Evolutionary conservation across 1,140 invertebrate genomes (phyloP), one percentile per base, ranked within the genome.

Genomic region (Anastatus disparis): DNA sequence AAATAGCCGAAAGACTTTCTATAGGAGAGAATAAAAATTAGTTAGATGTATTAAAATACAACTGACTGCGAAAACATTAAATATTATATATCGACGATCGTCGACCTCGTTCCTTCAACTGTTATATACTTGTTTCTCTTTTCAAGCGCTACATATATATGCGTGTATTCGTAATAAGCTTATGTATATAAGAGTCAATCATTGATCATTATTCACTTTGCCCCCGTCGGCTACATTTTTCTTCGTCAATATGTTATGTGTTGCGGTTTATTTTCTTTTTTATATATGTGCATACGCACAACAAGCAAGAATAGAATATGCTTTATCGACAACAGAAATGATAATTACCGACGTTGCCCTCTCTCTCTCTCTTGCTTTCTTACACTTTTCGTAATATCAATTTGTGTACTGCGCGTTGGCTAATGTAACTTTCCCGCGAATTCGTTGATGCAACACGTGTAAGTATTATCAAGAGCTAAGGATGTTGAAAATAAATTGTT

Each of bases 211-310:
- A 61, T 10, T 50, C 48, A 75, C 72, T 74, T 76, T 71, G 59
- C 71, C 67, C 73, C 69, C 68, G 71, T 67, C 71, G 67, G 71
- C 70, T 61, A 56, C 62, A 58, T 75, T 75, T 75, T 71, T 63
- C 69, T 61, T 22, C 67, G 62, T 69, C 72, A 66, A 68, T 52
- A 71, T 53, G 13, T 55, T 55, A 31, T 35, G 10, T 31, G 24
- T 38, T 38, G 10, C 2, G n/a, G n/a, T n/a, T n/a, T n/a, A n/a
- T n/a, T n/a, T n/a, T n/a, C n/a, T n/a, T n/a, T n/a, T n/a, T n/a
- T n/a, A n/a, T n/a, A n/a, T n/a, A n/a, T n/a, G n/a, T n/a, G n/a
- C n/a, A n/a, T n/a, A n/a, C n/a, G n/a, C n/a, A n/a, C 22, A n/a
- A 17, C 15, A 6, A 44, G 59, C 31, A 10, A 61, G 56, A 48